A percentile compares a stretch with the other conserved stretches of the same genome.
Conservation (phyloP, 2,113 vertebrate species). For the Corydoras maculifer region DNA sequence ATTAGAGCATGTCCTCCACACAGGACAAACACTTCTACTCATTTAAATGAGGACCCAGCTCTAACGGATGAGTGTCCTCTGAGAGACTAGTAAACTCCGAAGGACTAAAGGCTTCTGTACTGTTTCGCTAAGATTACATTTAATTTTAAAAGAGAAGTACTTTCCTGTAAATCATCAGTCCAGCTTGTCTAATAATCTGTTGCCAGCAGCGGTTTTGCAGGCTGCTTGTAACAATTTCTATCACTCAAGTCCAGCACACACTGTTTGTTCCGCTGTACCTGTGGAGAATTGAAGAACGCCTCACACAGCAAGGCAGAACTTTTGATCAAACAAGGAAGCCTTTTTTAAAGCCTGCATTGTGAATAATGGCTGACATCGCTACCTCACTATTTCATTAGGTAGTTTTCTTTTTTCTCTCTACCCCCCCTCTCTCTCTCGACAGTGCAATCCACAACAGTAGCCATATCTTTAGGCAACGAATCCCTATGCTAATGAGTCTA, state of each 20-base stretch:
- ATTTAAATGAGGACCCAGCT: conserved; percentile 29
- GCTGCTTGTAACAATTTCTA: conserved; percentile 2
- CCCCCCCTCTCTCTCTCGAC: conserved; percentile 10
- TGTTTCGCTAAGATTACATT: not conserved
- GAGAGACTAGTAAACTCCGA: conserved; percentile 2
- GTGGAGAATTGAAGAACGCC: conserved; percentile 5
- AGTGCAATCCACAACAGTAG: conserved; percentile 36
- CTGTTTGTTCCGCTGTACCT: not conserved
- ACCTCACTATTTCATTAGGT: conserved; percentile 37
- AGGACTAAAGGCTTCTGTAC: conserved; percentile 7
- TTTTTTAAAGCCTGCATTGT: not conserved
- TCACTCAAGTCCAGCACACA: not conserved
- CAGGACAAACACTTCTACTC: conserved; percentile 32
- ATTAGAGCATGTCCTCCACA: conserved; percentile 41
- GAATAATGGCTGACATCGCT: not conserved
- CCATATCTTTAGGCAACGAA: conserved; percentile 57
- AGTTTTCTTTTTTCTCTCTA: not conserved
- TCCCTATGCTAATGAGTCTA: conserved; percentile 59
- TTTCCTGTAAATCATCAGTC: too few relatives aligned
- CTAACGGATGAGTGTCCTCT: not conserved
- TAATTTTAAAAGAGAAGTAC: not conserved
- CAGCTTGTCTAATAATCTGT: too few relatives aligned
- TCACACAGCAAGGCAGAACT: conserved; percentile 28
- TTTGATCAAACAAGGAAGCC: conserved; percentile 9
- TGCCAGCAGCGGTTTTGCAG: too few relatives aligned